A percentile compares a stretch with the other conserved stretches of the same genome.
These are phyloP conservation scores for Coranthus polyacanthus DNA, from an alignment of 2,797 vertebrate genomes.

Conservation along the genomic window DNA sequence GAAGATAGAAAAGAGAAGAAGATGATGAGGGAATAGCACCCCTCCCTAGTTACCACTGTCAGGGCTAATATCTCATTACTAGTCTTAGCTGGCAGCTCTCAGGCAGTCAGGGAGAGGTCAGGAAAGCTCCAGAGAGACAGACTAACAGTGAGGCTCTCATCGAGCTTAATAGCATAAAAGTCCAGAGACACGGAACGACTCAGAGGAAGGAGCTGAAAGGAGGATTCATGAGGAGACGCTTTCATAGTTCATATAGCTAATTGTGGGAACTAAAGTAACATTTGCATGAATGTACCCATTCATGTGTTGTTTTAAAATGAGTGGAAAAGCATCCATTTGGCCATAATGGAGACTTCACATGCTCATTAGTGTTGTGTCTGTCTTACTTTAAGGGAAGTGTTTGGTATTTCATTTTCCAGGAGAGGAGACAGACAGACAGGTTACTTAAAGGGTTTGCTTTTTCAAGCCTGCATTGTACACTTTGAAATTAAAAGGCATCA, in stretches of 20 bases:
- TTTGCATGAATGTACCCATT: slow-evolving; percentile 4
- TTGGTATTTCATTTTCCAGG: slow-evolving; percentile 25
- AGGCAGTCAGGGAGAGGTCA: slow-evolving; percentile 75
- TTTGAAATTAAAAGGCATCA: too few species aligned
- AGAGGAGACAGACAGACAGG: slow-evolving; percentile 5
- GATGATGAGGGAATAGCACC: slow-evolving; percentile 43
- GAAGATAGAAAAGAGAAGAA: slow-evolving; percentile 18
- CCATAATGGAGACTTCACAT: not conserved
- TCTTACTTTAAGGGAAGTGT: slow-evolving; percentile 5
- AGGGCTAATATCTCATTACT: slow-evolving; percentile 71
- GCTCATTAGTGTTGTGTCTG: not conserved
- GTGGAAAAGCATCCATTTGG: not conserved
- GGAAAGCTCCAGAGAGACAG: slow-evolving; percentile 54
- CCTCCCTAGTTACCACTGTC: slow-evolving; percentile 53
- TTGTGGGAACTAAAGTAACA: slow-evolving; percentile 24
- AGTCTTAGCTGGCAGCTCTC: slow-evolving; percentile 59
- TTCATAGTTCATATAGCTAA: slow-evolving; percentile 22
- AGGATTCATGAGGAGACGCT: slow-evolving; percentile 20
- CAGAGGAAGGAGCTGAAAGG: slow-evolving; percentile 24
- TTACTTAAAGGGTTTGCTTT: too few species aligned
- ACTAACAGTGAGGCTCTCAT: slow-evolving; percentile 45
- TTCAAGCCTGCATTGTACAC: too few species aligned
- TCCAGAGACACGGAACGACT: slow-evolving; percentile 46
- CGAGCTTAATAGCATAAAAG: slow-evolving; percentile 46
- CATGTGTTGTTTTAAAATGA: not conserved